These are phyloP conservation scores for Chaetodon trifascialis DNA, from an alignment of 2,113 vertebrate genomes.

Conservation along the genomic window DNA sequence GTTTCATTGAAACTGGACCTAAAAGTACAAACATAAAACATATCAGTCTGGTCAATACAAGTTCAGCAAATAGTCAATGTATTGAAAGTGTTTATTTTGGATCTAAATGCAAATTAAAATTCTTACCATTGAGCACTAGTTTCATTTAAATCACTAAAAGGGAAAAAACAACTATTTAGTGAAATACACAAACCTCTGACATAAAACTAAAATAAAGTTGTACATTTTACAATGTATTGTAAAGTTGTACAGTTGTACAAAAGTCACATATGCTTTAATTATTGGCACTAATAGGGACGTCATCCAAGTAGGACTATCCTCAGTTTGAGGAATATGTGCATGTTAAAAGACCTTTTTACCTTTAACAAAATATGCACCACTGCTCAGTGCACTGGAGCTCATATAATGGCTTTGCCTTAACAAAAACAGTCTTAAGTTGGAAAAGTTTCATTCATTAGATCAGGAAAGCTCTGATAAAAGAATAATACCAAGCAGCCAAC, in stretches of 20 bases:
- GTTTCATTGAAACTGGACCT: slow-evolving; percentile 88
- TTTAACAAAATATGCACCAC: too few relatives aligned
- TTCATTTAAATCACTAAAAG: slow-evolving; percentile 81
- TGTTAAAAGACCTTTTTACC: too few relatives aligned
- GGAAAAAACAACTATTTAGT: neutral
- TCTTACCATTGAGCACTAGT: slow-evolving; percentile 82
- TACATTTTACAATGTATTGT: too few relatives aligned
- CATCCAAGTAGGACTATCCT: too few relatives aligned
- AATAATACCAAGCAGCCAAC: neutral
- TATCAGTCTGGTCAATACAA: neutral
- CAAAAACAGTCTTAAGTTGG: neutral
- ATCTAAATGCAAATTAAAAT: neutral
- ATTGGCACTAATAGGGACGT: neutral
- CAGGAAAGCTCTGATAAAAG: neutral
- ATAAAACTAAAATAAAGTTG: neutral
- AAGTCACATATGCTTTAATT: slow-evolving; percentile 5
- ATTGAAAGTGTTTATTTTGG: neutral
- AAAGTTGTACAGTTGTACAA: neutral
- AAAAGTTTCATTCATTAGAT: neutral
- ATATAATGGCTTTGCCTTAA: too few relatives aligned
- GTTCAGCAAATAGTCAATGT: neutral
- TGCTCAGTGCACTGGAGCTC: too few relatives aligned
- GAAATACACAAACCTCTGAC: neutral
- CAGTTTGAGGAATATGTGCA: too few relatives aligned
- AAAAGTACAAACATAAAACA: slow-evolving; percentile 8